Evolutionary conservation across 2,113 vertebrate species (phyloP), one percentile per base, ranked within the genome.

Genomic region (Neoarius graeffei): DNA sequence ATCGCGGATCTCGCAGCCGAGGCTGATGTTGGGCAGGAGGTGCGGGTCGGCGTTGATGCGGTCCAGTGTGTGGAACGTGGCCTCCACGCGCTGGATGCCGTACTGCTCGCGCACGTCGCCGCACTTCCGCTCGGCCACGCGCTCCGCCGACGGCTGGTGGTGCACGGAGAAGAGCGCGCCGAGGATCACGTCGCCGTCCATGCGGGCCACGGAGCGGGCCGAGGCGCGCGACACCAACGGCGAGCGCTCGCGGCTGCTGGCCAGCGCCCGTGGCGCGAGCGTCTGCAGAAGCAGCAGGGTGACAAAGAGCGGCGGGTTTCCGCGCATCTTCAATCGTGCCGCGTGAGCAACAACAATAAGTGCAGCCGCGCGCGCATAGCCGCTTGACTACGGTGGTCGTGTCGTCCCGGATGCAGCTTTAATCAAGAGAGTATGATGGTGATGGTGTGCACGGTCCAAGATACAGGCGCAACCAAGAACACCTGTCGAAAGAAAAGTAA

Each of bases 21-120:
- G 94, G 15, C 96, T 99, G 93, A 99, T 97, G 90, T 99, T 99
- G 87, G 98, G 98, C n/a, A 99, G 95, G 85, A 99, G 95, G 64
- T 96, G 85, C 0, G 96, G 97, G 93, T 99, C 97, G 0, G 96
- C 91, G 48, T 99, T 99, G 93, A 99, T 99, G 92, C 97, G 97
- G 94, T 99, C 99, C 95, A 99, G 90, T 0, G 99, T 97, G 91
- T 99, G 97, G 94, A 99, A 99, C 98, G 99, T 99, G 84, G 99
- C 99, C 93, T 99, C 99, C 64, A 99, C 98, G 87, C 99, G 95
- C 89, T 99, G 99, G 92, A 99, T 99, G 92, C 99, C 99, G 4
- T 99, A 99, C 90, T 99, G 99, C 93, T 99, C 99, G 60, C 99
- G 95, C 91, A 99, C 96, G 88, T 99, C 99, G 35, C 99, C 99